A percentile compares a stretch with the other conserved stretches of the same genome.
Evolutionary conservation across 2,888 invertebrate genomes (phyloP).

Genomic region (Parthenolecanium corni): DNA sequence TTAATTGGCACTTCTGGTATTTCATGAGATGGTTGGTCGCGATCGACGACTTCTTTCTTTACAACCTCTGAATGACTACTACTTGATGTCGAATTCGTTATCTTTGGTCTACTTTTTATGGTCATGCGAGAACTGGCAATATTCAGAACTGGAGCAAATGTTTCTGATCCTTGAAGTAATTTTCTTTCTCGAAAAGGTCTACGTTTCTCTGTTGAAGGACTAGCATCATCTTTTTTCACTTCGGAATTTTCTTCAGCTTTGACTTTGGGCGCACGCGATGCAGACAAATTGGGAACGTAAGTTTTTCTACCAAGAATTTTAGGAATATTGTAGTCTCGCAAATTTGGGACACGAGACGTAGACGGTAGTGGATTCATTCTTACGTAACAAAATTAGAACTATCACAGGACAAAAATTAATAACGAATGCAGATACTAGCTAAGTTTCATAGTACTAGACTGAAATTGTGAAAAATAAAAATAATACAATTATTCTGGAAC

Average conservation of each 20-base stretch:
- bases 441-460: too few species aligned
- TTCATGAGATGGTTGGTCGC: too few species aligned
- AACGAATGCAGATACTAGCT: too few species aligned
- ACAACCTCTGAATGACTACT: not conserved
- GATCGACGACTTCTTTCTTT: not conserved
- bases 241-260: not conserved
- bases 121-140: not conserved
- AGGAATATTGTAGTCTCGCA: not conserved
- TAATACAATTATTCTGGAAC: too few species aligned
- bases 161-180: not conserved
- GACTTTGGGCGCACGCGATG: constrained; percentile 7
- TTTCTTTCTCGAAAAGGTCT: not conserved
- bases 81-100: not conserved
- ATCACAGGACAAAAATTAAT: too few species aligned
- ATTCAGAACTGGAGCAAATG: not conserved
- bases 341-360: not conserved
- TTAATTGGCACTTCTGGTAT: not conserved
- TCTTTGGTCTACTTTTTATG: not conserved
- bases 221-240: not conserved
- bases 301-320: constrained; percentile 12
- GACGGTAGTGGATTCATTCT: not conserved
- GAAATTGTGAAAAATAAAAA: too few species aligned
- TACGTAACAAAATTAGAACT: not conserved
- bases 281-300: constrained; percentile 11
- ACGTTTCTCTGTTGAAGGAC: not conserved